phyloP scores from a whole-genome alignment of 2,888 invertebrate genomes.

The Dicranocentrus wangi region DNA sequence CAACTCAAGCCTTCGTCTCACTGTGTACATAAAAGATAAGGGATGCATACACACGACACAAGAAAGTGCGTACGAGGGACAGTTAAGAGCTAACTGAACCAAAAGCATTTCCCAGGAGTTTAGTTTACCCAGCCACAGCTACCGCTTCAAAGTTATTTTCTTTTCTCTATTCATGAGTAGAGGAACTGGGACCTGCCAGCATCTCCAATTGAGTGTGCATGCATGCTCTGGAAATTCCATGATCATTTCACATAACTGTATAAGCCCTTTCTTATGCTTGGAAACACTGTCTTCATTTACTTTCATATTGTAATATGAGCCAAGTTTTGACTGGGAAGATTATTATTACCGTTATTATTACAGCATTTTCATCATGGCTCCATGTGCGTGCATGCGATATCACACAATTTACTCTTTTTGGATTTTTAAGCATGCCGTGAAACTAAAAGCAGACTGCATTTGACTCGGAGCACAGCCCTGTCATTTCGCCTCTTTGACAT shows the following conservation, averaged over 20 bases:
- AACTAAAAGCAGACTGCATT: background rate
- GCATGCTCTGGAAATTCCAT: too few relatives aligned
- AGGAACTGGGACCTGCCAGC: too few relatives aligned
- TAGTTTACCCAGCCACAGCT: slow-evolving; percentile 6
- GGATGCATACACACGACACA: background rate
- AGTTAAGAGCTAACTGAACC: background rate
- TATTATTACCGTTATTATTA: slow-evolving; percentile 1
- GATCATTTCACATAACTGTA: too few relatives aligned
- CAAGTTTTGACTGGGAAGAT: slow-evolving; percentile 12
- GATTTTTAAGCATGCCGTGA: background rate
- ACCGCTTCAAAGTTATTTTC: background rate
- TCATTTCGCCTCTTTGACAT: slow-evolving; percentile 34
- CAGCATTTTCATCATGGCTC: background rate
- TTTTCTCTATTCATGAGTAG: slow-evolving; percentile 10
- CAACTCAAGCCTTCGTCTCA: background rate
- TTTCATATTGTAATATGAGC: background rate
- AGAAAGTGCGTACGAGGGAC: background rate
- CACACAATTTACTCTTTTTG: background rate
- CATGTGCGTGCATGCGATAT: background rate
- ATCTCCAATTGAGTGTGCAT: too few relatives aligned
- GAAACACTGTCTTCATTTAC: background rate
- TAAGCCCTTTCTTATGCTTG: background rate
- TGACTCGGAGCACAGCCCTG: background rate
- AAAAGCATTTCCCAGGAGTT: slow-evolving; percentile 23
- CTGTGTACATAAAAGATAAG: slow-evolving; percentile 32